A percentile compares a stretch with the other conserved stretches of the same genome.
phyloP scores from a whole-genome alignment of 2,113 vertebrate species.

The Sceloporus undulatus region DNA sequence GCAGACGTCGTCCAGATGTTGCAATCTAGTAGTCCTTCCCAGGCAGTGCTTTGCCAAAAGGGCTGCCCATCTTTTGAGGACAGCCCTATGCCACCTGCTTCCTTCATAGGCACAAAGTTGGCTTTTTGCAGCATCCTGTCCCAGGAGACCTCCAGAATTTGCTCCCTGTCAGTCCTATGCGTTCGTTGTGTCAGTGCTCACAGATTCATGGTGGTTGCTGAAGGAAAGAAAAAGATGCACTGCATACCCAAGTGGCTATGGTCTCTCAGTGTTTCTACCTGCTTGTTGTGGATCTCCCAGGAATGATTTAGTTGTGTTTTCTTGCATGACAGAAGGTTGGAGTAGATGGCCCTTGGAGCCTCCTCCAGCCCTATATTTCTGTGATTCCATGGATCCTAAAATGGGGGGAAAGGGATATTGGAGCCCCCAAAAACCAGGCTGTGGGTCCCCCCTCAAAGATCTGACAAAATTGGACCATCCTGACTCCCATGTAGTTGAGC shows the following conservation, averaged over 20 bases:
- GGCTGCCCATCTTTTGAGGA: neutral
- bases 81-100: neutral
- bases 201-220: neutral
- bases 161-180: neutral
- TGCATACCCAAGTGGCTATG: neutral
- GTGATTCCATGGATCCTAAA: neutral
- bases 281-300: neutral
- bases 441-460: too few species aligned
- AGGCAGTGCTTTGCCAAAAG: neutral
- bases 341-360: too few species aligned
- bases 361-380: too few species aligned
- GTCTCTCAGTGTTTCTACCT: neutral
- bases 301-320: neutral
- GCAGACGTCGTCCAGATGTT: neutral
- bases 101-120: neutral
- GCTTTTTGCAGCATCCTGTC: accelerated
- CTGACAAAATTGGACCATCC: neutral
- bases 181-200: accelerated
- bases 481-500: too few species aligned
- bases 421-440: too few species aligned
- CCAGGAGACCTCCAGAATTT: conserved; percentile 1
- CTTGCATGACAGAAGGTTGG: neutral
- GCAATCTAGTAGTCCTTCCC: neutral
- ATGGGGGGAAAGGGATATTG: neutral
- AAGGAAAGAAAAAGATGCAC: accelerated